Base-by-base conservation (phyloP, 92 coral and sea anemone genomes). In the Actinostola sp. region DNA sequence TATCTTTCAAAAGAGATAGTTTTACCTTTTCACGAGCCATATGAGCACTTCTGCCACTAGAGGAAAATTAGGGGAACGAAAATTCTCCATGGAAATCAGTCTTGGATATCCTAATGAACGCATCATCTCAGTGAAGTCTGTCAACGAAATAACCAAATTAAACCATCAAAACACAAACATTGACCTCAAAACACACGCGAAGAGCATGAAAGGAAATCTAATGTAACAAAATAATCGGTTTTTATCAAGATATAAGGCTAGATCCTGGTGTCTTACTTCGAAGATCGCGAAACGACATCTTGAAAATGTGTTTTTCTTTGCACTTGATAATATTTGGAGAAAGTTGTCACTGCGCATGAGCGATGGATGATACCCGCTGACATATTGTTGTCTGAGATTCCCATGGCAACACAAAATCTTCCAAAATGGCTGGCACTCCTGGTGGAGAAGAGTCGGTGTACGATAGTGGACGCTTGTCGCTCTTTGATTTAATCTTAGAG, bases 81-180 rank as follows among this genome's bases (percentile, higher is more conserved):
- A 94, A 79, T 94, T 94, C 85, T 94, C 98, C 98, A 94, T 94
- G 46, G 98, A 94, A 60, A 94, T 94, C 43, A 94, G 92, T 76
- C 98, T 86, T 49, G 98, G 86, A 84, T 91, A 94, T 24, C 98
- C 98, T 66, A 94, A 70, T 27, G 98, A 97, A 55, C 98, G 81
- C 98, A 94, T 91, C 98, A 94, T 94, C 80, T 94, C 98, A 8
- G 98, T 94, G 81, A 94, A 94, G 71, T 94, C 98, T 94, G 84
- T 38, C 51, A 13, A 80, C 46, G 63, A 39, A 73, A 72, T 46
- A 41, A 20, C 49, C 43, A 39, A 63, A 77, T 27, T 50, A 66
- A 83, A 25, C 25, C 67, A 26, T 21, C 44, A 58, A 54, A 49
- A 26, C 19, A 16, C 32, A 23, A 68, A 20, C n/a, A 68, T 10